phyloP scores from a whole-genome alignment of 2,113 vertebrate species.

The Chrysemys picta region DNA sequence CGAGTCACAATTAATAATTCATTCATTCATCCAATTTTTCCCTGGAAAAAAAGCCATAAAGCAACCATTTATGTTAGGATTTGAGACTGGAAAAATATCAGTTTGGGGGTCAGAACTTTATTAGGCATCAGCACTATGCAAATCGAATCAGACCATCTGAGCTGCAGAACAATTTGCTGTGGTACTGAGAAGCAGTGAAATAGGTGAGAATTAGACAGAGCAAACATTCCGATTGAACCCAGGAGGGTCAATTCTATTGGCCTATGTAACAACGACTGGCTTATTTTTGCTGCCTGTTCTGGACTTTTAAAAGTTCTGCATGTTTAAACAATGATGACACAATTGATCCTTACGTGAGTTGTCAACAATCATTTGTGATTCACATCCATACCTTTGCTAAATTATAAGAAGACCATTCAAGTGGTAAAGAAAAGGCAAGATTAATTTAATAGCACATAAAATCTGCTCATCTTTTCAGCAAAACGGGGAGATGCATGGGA shows the following conservation, averaged over 20 bases:
- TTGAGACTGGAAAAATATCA: constrained; percentile 7
- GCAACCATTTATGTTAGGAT: constrained; percentile 61
- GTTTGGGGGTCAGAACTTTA: constrained; percentile 51
- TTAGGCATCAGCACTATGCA: neutral
- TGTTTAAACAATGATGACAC: neutral
- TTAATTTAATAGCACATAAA: neutral
- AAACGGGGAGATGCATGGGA: neutral
- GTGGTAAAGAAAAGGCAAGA: accelerated
- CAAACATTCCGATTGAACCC: neutral
- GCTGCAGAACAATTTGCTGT: neutral
- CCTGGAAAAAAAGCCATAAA: constrained; percentile 42
- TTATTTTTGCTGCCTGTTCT: neutral
- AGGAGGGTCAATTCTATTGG: neutral
- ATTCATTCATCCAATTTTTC: constrained; percentile 24
- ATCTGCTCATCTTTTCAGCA: neutral
- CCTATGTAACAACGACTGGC: neutral
- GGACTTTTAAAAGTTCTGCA: neutral
- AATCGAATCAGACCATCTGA: constrained; percentile 35
- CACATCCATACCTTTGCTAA: neutral
- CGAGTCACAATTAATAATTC: constrained; percentile 66
- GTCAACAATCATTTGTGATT: neutral
- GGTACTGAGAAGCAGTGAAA: neutral
- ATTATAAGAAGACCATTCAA: neutral
- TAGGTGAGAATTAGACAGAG: neutral
- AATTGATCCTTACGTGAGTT: neutral